Evolutionary conservation across 92 coral and sea anemone genomes (phyloP), one percentile per base, ranked within the genome.

Genomic region (Chrysogorgia sp.): DNA sequence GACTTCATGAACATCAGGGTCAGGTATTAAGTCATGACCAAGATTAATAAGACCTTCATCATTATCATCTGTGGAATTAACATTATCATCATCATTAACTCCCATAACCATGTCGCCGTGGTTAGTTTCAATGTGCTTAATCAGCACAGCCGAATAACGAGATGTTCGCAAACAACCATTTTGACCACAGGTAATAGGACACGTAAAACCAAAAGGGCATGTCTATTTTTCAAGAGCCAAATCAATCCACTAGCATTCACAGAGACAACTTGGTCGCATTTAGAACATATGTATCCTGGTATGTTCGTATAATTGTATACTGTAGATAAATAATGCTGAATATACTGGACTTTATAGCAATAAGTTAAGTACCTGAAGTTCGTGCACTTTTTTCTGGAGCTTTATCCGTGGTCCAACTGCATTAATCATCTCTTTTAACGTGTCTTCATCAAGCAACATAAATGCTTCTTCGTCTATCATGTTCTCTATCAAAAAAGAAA

Each of bases 211-310:
- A 37, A 37, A 37, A 37, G 43, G 43, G 55, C 74, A 66, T 66
- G 74, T 21, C 29, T 66, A 66, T 66, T 66, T 35, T 41, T 66
- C 28, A 66, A 25, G 33, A 34, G 74, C 74, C 74, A 66, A 34
- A 66, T 66, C 74, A 66, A 47, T 25, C 76, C 76, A 40, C 28
- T 10, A 43, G 76, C 34, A 69, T 43, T 69, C 13, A 40, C 59
- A 45, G 76, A 45, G 14, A 30, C 76, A 69, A 48, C 32, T 30
- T 45, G 59, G 58, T 32, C 31, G 28, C 76, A 69, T 43, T 43
- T 43, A 37, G 59, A 43, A 47, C 76, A 69, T 1, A 52, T 69
- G 59, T 69, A 69, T 15, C 76, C 34, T 69, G 76, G 58, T 58
- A 69, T 69, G 43, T 37, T 37, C 43, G 43, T 37, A 37, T 37